Conservation (phyloP, 2,888 invertebrate genomes). For the Thera obeliscata region DNA sequence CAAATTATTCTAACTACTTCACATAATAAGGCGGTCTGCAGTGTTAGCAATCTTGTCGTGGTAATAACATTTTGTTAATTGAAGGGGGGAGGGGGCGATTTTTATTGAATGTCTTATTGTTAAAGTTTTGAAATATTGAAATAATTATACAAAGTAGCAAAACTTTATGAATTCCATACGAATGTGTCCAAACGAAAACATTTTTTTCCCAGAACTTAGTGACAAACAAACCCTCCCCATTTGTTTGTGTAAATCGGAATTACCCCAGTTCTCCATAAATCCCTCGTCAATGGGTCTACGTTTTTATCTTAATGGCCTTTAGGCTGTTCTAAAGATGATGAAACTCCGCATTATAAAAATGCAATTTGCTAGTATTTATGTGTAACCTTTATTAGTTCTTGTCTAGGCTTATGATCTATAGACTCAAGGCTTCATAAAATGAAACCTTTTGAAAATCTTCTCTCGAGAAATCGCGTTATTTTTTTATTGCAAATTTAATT, state of each 20-base stretch:
- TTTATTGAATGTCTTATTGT: background rate
- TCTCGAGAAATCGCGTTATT: background rate
- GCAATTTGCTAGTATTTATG: conserved; percentile 40
- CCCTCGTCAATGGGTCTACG: conserved; percentile 34
- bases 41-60: no score
- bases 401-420: conserved; percentile 10
- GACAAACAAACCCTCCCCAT: conserved; percentile 20
- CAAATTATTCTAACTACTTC: no score
- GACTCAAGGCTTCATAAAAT: conserved; percentile 5
- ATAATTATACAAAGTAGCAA: background rate
- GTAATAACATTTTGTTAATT: no score
- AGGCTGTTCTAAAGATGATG: conserved; percentile 52
- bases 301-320: conserved; percentile 64
- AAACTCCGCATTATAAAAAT: conserved; percentile 33
- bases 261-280: conserved; percentile 34
- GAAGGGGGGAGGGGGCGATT: no score
- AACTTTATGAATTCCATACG: conserved; percentile 9
- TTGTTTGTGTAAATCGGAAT: conserved; percentile 25
- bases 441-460: conserved; percentile 1
- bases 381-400: conserved; percentile 38
- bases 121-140: background rate
- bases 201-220: conserved; percentile 12
- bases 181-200: background rate
- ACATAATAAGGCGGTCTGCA: no score
- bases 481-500: conserved; percentile 7